These are phyloP conservation scores for Drosophila meridiana DNA, from an alignment of 2,888 invertebrate species.

Conservation along the genomic window DNA sequence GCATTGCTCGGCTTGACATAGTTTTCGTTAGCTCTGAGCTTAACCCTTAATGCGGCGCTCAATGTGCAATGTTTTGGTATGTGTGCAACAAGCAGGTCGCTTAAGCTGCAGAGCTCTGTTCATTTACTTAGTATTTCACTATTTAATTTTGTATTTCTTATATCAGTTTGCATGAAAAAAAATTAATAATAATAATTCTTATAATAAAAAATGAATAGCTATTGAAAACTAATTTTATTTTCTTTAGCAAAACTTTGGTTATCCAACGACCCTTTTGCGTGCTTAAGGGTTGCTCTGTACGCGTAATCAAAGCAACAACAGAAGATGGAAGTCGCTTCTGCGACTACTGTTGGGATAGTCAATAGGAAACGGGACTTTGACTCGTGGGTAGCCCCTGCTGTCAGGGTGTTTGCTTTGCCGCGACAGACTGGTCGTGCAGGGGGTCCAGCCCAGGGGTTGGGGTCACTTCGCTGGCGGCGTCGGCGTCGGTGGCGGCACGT, in stretches of 20 bases:
- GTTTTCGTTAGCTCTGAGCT: conserved; percentile 18
- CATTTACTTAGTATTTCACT: not conserved
- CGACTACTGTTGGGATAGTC: conserved; percentile 4
- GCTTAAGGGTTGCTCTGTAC: conserved; percentile 21
- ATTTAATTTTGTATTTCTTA: not conserved
- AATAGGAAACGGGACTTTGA: conserved; percentile 12
- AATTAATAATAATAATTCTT: not conserved
- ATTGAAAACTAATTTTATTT: not conserved
- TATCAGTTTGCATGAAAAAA: not conserved
- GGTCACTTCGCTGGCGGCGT: conserved; percentile 10
- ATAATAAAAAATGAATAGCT: not conserved
- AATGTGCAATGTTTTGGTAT: too few relatives aligned
- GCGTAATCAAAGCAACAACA: conserved; percentile 21
- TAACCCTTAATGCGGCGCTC: conserved; percentile 38
- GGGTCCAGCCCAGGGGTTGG: not conserved
- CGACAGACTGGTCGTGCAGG: not conserved
- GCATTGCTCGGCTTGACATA: conserved; percentile 32
- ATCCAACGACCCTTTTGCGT: not conserved
- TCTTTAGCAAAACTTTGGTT: not conserved
- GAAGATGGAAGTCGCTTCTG: conserved; percentile 19
- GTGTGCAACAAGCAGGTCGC: not conserved
- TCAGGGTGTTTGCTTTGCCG: conserved; percentile 6
- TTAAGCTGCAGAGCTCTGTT: not conserved
- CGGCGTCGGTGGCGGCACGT: conserved; percentile 36
- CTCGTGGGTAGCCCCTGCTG: conserved; percentile 40